These are phyloP conservation scores for Artibeus jamaicensis DNA, from an alignment of 2,797 vertebrate genomes.

Conservation along the genomic window DNA sequence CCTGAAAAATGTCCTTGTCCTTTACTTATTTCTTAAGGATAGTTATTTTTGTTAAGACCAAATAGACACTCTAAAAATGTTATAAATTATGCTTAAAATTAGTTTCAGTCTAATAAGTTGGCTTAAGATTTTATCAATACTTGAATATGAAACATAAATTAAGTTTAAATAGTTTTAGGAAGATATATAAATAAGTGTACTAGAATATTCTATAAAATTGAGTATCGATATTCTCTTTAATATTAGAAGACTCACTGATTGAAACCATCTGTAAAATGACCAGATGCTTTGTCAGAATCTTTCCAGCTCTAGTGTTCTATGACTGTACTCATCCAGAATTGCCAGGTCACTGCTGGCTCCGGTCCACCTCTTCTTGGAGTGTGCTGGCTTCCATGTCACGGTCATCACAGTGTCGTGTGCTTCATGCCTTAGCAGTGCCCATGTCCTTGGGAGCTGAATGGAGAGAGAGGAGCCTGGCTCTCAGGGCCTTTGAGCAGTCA, in stretches of 20 bases:
- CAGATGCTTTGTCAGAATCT: not conserved
- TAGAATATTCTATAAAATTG: slow-evolving; percentile 25
- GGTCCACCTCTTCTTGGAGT: not conserved
- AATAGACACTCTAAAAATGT: slow-evolving; percentile 18
- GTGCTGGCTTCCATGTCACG: not conserved
- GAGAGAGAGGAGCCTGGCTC: not conserved
- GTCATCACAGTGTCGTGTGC: not conserved
- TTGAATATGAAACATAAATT: slow-evolving; percentile 40
- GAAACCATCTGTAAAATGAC: not conserved
- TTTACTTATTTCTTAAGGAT: slow-evolving; percentile 11
- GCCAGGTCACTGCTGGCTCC: not conserved
- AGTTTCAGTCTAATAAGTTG: slow-evolving; percentile 15
- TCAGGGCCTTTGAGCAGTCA: not conserved
- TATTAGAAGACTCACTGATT: not conserved
- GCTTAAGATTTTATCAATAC: slow-evolving; percentile 3
- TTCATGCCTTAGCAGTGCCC: not conserved
- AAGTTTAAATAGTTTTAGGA: slow-evolving; percentile 58
- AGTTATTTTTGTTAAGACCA: slow-evolving; percentile 50
- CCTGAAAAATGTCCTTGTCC: not conserved
- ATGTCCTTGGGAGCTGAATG: not conserved
- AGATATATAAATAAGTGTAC: not conserved
- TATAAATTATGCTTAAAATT: slow-evolving; percentile 54
- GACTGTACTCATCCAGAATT: not conserved
- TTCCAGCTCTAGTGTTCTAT: not conserved
- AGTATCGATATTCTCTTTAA: not conserved